Conservation (phyloP, 2,113 vertebrate species). For the Tetrax tetrax region DNA sequence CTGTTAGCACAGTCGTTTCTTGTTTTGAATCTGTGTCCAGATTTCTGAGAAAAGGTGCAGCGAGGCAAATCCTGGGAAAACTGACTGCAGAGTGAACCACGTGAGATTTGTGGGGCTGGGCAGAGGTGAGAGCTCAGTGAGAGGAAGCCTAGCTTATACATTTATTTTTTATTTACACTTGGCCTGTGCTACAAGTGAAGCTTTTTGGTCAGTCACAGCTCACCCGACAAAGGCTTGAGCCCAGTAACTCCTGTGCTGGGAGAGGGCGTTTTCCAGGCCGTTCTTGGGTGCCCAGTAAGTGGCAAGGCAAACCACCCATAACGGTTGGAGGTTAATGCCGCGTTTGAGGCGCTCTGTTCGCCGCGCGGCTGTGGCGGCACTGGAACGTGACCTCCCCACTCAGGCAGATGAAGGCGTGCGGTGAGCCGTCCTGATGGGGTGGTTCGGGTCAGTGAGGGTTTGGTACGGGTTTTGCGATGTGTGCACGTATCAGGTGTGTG, state of each 20-base stretch:
- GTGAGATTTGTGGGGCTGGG: not conserved
- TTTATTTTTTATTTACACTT: too few species aligned
- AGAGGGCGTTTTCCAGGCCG: too few species aligned
- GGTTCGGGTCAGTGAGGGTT: rapidly evolving
- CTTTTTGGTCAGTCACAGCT: rapidly evolving
- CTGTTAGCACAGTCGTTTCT: not conserved
- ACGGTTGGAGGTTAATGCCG: not conserved
- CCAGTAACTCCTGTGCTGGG: rapidly evolving
- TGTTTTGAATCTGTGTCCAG: not conserved
- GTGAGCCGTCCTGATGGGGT: rapidly evolving
- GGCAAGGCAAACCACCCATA: not conserved
- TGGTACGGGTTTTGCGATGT: too few species aligned
- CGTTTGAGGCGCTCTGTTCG: rapidly evolving
- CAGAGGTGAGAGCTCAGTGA: rapidly evolving
- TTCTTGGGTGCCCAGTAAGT: not conserved
- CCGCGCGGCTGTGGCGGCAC: not conserved
- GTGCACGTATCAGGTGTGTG: rapidly evolving
- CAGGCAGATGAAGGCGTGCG: rapidly evolving
- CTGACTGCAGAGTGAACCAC: rapidly evolving
- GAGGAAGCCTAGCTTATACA: not conserved
- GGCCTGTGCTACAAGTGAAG: not conserved
- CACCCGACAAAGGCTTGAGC: not conserved
- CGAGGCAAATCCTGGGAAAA: not conserved
- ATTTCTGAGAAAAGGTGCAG: not conserved
- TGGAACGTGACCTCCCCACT: rapidly evolving